Evolutionary conservation across 1,140 invertebrate species (phyloP).

Genomic region (Elysia chlorotica): DNA sequence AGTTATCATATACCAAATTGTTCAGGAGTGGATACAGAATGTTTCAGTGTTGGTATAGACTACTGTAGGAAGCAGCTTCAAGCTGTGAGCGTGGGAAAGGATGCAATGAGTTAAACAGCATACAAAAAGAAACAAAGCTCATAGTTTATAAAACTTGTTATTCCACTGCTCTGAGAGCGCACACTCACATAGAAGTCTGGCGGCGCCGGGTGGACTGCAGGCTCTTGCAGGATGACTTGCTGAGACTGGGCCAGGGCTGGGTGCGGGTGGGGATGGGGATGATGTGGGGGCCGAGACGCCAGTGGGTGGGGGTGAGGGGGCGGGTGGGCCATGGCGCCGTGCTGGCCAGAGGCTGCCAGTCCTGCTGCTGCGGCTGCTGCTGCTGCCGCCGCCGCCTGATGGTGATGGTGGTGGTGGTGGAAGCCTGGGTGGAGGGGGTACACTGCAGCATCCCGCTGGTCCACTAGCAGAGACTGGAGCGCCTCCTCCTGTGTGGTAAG

Average conservation of each 20-base stretch:
- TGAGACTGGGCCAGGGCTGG: constrained; percentile 46
- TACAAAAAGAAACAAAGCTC: no score
- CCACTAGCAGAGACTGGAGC: constrained; percentile 41
- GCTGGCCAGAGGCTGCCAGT: constrained; percentile 47
- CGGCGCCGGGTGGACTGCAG: constrained; percentile 51
- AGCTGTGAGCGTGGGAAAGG: no score
- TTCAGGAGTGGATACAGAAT: no score
- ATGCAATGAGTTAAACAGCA: no score
- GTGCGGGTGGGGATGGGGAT: constrained; percentile 21
- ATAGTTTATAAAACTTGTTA: no score
- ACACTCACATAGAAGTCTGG: constrained; percentile 58
- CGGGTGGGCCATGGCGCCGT: constrained; percentile 44
- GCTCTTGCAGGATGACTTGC: constrained; percentile 57
- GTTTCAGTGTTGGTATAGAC: no score
- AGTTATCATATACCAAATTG: no score
- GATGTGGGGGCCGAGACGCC: constrained; percentile 49
- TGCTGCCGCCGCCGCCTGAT: constrained; percentile 43
- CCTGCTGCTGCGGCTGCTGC: constrained; percentile 53
- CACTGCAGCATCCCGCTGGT: constrained; percentile 34
- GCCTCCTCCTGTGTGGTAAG: constrained; percentile 40
- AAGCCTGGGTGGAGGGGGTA: constrained; percentile 34
- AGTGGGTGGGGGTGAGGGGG: constrained; percentile 30
- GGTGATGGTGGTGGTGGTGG: constrained; percentile 29
- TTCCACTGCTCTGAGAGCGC: no score
- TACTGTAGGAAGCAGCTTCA: no score